Conservation (phyloP, 2,797 vertebrate species). For the Coluber constrictor region DNA sequence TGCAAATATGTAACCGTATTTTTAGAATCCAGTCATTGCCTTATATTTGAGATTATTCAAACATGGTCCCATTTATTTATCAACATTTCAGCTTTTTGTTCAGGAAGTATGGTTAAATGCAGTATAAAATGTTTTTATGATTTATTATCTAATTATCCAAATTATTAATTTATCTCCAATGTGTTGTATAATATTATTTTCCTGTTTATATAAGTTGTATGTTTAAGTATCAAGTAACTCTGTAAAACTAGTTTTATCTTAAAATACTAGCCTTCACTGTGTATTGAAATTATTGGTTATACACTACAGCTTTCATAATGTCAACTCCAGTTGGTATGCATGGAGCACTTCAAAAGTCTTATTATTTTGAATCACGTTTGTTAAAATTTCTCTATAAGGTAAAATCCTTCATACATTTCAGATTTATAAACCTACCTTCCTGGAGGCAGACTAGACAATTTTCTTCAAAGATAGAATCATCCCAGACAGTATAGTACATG, state of each 20-base stretch:
- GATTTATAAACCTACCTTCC: not conserved
- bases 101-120: not conserved
- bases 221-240: conserved; percentile 41
- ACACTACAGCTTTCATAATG: conserved; percentile 37
- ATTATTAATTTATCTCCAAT: conserved; percentile 9
- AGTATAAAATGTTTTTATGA: not conserved
- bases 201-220: conserved; percentile 5
- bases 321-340: conserved; percentile 13
- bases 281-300: conserved; percentile 32
- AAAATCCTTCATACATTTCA: not conserved
- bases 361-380: not conserved
- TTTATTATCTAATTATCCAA: conserved; percentile 6
- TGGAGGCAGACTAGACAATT: not conserved
- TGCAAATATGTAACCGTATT: not conserved
- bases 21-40: not conserved
- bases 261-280: conserved; percentile 43
- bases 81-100: not conserved
- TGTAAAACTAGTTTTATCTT: conserved; percentile 37
- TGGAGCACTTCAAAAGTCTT: conserved; percentile 16
- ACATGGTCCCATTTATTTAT: not conserved
- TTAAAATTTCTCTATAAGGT: not conserved
- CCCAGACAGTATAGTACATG: not conserved
- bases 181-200: conserved; percentile 31
- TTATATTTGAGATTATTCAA: not conserved
- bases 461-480: not conserved